Percentiles rank a stretch among this genome's conserved stretches.
These are phyloP conservation scores for Gallinago jamesoni DNA, from an alignment of 2,113 vertebrate genomes.

Conservation along the genomic window DNA sequence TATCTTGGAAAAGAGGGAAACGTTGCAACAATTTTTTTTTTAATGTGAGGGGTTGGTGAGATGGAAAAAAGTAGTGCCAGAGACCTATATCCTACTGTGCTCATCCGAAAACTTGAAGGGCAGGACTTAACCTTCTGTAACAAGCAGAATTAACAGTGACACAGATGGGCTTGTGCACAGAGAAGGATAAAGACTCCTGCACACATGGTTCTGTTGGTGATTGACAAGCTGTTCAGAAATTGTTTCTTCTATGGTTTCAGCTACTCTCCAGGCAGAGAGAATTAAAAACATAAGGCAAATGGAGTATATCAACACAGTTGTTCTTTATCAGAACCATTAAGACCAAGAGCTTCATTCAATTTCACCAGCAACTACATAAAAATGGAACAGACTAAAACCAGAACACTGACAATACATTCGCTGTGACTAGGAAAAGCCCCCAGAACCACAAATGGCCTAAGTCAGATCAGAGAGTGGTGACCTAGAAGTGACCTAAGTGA, in stretches of 20 bases:
- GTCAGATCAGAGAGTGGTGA: not conserved
- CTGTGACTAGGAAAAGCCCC: not conserved
- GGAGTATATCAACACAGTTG: not conserved
- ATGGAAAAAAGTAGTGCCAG: not conserved
- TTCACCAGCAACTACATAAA: not conserved
- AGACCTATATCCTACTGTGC: not conserved
- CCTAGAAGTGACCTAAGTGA: not conserved
- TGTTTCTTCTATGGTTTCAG: not conserved
- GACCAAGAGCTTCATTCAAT: not conserved
- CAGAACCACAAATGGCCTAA: not conserved
- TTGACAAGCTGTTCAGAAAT: slow-evolving; percentile 21
- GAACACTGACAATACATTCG: not conserved
- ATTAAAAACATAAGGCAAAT: not conserved
- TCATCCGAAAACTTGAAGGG: not conserved
- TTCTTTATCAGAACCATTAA: not conserved
- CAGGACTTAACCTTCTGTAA: slow-evolving; percentile 23
- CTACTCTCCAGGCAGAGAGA: not conserved
- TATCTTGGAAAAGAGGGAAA: not conserved
- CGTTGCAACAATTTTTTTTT: not conserved
- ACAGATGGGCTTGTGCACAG: slow-evolving; percentile 17
- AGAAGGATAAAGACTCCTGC: slow-evolving; percentile 16
- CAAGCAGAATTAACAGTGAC: slow-evolving; percentile 36
- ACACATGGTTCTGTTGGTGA: not conserved
- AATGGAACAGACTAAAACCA: not conserved
- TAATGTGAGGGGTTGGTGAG: not conserved